Base-by-base conservation (phyloP, 2,888 invertebrate genomes). In the Melangyna quadrimaculata region DNA sequence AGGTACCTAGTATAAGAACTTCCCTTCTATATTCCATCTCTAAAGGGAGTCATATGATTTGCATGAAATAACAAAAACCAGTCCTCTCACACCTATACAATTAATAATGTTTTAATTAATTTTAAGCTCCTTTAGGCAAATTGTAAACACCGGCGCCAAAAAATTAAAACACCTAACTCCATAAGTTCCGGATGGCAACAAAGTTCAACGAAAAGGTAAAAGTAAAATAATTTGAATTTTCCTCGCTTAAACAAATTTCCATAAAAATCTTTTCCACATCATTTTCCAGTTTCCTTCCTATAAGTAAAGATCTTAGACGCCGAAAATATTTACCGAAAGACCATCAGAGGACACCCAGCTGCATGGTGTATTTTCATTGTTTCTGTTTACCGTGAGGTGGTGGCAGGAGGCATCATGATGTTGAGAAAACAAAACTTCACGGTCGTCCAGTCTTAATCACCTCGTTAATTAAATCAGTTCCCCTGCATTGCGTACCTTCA, bases 391-490 rank as follows among this genome's bases (percentile, higher is more conserved):
- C 40, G 45, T 22, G 6, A 17, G 24, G 70, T 51, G 43, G 3
- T 48, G 43, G 51, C 55, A 27, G 32, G 27, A 4, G 3, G 6
- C 43, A 59, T 27, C 37, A 40, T 24, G 57, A 14, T 61, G 67
- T 3, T 14, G 8, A 19, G 67, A 37, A n/a, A 71, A 73, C 73
- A 61, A 80, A 72, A 63, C 86, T 86, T 86, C 81, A 86, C 77
- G 86, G 86, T 86, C 86, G 86, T 81, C 86, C 86, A 81, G 86
- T 86, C 86, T 86, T 86, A 86, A 86, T 86, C 86, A 86, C 86
- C 86, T 86, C 86, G 86, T 86, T 86, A 86, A 86, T 86, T 86
- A 86, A 86, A 86, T 81, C 81, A 86, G 86, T 86, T 86, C 69
- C 53, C 81, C 86, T 86, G 86, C 86, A 86, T 78, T 86, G 86